A percentile compares a stretch with the other conserved stretches of the same genome.
Conservation (phyloP, 1,140 invertebrate genomes). For the Sycobia sp. region DNA sequence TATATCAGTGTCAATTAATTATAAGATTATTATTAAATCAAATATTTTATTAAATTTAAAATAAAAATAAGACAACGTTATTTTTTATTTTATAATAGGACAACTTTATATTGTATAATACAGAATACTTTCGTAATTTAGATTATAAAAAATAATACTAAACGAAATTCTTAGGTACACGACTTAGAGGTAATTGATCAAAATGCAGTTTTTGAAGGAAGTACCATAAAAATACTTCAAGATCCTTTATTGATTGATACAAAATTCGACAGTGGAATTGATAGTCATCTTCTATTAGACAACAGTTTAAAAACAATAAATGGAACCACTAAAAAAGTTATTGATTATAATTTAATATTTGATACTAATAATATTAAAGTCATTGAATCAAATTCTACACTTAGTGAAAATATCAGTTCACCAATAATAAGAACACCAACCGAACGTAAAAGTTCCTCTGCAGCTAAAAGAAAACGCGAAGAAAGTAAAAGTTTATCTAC, state of each 20-base stretch:
- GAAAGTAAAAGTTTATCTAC: slow-evolving; percentile 38
- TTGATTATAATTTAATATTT: slow-evolving; percentile 48
- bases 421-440: neutral
- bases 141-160: no score
- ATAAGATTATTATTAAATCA: no score
- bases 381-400: slow-evolving; percentile 35
- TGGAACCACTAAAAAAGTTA: slow-evolving; percentile 47
- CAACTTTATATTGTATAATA: no score
- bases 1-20: no score
- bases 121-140: no score
- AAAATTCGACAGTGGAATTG: slow-evolving; percentile 44
- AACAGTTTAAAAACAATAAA: slow-evolving; percentile 50
- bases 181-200: slow-evolving; percentile 53
- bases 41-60: no score
- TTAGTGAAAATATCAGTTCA: neutral
- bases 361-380: slow-evolving; percentile 51
- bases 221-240: slow-evolving; percentile 48
- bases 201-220: slow-evolving; percentile 44
- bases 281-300: slow-evolving; percentile 47
- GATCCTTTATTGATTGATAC: slow-evolving; percentile 43
- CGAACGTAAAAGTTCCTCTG: slow-evolving; percentile 4
- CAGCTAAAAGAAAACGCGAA: slow-evolving; percentile 51
- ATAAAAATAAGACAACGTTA: no score
- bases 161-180: no score
- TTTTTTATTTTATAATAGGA: no score